Evolutionary conservation across 2,113 vertebrate species (phyloP), one percentile per base, ranked within the genome.

Genomic region (Xiphophorus hellerii): DNA sequence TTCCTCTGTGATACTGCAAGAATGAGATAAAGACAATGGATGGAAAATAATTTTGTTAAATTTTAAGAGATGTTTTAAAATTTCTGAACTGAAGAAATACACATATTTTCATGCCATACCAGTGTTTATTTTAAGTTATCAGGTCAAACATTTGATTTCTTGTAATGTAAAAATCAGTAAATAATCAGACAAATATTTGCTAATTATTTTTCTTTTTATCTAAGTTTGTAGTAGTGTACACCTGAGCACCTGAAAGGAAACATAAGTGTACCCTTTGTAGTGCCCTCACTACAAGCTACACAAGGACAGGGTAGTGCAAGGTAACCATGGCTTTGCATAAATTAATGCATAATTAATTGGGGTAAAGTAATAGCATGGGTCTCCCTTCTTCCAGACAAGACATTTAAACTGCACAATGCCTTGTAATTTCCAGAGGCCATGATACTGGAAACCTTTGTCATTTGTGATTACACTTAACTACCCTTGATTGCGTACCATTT

Each of bases 271-370:
- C 60, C 31, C 51, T 42, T 15, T 74, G 22, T 12, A 69, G 69
- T 89, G 81, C 78, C 64, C 65, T 37, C 0, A 69, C 54, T 71
- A 20, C 13, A 61, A 51, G 54, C 67, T 68, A 64, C 67, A 60
- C 60, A 69, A 77, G 31, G 33, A 64, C 51, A 83, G 39, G 69
- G 61, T 33, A 70, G 69, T 17, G 11, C 65, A 51, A 73, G 73
- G 83, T 74, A 78, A 83, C 81, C 76, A 80, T 79, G 80, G 39
- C 83, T 86, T 62, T 77, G 90, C 82, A 90, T 90, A 82, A 66
- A 89, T 92, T 88, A 88, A 84, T 88, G 77, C 84, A 89, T 91
- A 84, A 92, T 91, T 89, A 86, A 92, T 69, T 64, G 68, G 62
- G 83, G 90, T 73, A 64, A 71, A 74, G 54, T 75, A 80, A 88